Evolutionary conservation across 2,797 vertebrate genomes (phyloP).

Genomic region (Hoplostethus mediterraneus): DNA sequence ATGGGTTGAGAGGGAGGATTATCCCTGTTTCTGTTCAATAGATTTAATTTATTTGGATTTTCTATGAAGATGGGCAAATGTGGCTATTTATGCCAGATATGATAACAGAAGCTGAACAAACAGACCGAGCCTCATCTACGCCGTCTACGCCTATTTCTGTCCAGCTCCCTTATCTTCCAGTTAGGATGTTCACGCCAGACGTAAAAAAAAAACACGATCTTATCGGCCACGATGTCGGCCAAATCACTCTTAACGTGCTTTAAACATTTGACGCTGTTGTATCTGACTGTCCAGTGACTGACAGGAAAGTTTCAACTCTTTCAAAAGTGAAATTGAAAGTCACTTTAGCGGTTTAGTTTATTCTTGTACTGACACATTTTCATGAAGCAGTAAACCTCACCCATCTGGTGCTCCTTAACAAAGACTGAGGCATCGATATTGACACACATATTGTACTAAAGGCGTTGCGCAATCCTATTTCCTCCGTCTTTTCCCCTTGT

Average conservation of each 20-base stretch:
- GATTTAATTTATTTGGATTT: constrained; percentile 76
- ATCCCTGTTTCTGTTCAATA: constrained; percentile 67
- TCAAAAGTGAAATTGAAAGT: too few relatives aligned
- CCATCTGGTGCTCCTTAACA: constrained; percentile 13
- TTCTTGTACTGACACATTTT: background rate
- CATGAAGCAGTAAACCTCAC: constrained; percentile 39
- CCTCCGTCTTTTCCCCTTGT: too few relatives aligned
- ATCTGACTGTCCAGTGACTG: too few relatives aligned
- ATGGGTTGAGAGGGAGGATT: constrained; percentile 67
- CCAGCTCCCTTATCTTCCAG: too few relatives aligned
- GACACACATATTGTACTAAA: background rate
- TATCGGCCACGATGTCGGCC: too few relatives aligned
- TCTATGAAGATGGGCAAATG: constrained; percentile 72
- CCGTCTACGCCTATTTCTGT: background rate
- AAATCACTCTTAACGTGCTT: too few relatives aligned
- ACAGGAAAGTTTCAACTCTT: too few relatives aligned
- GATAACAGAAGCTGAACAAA: constrained; percentile 60
- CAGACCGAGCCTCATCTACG: constrained; percentile 42
- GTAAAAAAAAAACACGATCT: constrained; percentile 49
- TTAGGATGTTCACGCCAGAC: constrained; percentile 26
- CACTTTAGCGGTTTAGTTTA: too few relatives aligned
- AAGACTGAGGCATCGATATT: background rate
- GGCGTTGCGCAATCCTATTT: constrained; percentile 8
- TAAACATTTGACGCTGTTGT: too few relatives aligned
- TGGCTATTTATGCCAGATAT: constrained; percentile 55